Conservation (phyloP, 2,113 vertebrate species). For the Brachypodius melanocephalos region DNA sequence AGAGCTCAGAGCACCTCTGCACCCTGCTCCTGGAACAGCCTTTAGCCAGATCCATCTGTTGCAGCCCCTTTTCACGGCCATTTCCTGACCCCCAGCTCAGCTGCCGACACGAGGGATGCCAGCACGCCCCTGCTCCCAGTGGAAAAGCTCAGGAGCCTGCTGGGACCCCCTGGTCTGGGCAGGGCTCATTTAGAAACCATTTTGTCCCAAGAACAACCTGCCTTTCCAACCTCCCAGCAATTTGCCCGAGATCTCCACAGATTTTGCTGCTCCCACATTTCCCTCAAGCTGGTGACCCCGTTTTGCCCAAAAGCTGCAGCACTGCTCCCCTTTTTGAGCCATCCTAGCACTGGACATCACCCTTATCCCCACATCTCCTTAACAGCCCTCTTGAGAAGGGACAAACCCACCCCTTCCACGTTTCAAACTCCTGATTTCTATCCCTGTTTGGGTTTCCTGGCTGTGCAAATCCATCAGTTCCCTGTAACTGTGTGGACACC, state of each 20-base stretch:
- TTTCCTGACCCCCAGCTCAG: background rate
- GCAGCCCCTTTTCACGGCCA: background rate
- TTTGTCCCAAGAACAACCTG: background rate
- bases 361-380: background rate
- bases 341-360: background rate
- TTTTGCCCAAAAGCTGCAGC: background rate
- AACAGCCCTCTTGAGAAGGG: background rate
- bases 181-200: background rate
- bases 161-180: background rate
- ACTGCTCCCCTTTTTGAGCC: background rate
- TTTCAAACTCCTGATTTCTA: background rate
- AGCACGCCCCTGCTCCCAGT: rapidly evolving
- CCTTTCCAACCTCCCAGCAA: background rate
- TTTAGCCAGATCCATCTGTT: background rate
- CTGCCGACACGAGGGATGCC: rapidly evolving
- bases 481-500: background rate
- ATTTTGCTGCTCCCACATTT: background rate
- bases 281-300: rapidly evolving
- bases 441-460: background rate
- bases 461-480: background rate
- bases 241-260: background rate
- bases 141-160: background rate
- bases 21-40: background rate
- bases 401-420: rapidly evolving
- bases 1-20: background rate